Conservation (phyloP, 2,113 vertebrate species). For the Poecile atricapillus region DNA sequence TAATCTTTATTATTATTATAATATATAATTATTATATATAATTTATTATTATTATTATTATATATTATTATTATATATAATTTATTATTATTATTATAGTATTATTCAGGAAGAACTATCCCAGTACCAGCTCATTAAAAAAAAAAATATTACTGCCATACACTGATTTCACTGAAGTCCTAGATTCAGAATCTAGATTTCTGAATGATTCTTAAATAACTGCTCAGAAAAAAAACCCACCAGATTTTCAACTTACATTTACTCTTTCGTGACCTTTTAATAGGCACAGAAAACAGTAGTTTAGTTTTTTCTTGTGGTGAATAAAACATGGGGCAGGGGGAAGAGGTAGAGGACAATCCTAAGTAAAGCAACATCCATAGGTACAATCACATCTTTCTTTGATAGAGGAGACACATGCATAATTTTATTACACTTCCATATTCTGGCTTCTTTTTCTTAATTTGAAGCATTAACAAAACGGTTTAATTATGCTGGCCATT, state of each 20-base stretch:
- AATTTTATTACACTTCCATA: neutral
- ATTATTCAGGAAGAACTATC: neutral
- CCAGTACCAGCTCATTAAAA: neutral
- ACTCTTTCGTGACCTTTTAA: neutral
- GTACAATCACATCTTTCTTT: neutral
- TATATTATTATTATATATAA: too few relatives aligned
- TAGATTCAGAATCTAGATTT: neutral
- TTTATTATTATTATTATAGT: too few relatives aligned
- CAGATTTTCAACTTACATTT: neutral
- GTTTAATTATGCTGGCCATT: neutral
- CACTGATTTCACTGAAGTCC: neutral
- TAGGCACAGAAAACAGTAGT: neutral
- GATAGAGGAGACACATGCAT: fast-evolving
- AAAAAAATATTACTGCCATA: neutral
- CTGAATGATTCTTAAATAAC: neutral
- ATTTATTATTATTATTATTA: too few relatives aligned
- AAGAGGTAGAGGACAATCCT: neutral
- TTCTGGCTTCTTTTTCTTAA: neutral
- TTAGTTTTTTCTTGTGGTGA: neutral
- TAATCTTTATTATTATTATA: neutral
- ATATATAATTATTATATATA: too few relatives aligned
- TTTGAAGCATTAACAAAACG: neutral
- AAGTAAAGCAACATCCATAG: neutral
- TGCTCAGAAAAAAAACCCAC: neutral
- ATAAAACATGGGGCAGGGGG: neutral